Evolutionary conservation across 64 coral and sea anemone genomes (phyloP).

Genomic region (Porites lutea): DNA sequence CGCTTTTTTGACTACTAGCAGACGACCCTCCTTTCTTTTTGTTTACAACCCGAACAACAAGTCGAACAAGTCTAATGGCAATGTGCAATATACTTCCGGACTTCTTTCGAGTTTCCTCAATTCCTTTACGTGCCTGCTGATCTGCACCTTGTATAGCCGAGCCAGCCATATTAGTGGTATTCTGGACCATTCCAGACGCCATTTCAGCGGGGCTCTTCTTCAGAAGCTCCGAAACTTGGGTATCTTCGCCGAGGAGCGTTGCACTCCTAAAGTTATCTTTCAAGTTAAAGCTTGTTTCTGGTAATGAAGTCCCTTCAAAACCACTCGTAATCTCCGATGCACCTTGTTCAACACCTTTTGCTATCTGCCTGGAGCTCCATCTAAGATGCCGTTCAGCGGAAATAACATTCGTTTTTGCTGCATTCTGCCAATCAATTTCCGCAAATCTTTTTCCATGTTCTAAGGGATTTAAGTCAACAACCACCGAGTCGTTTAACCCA

Average conservation of each 20-base stretch:
- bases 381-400: conserved; percentile 20
- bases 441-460: background rate
- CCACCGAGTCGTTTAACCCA: conserved; percentile 20
- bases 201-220: conserved; percentile 17
- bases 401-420: conserved; percentile 20
- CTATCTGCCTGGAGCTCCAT: background rate
- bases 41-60: conserved; percentile 69
- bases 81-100: conserved; percentile 88
- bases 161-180: conserved; percentile 23
- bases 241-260: background rate
- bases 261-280: background rate
- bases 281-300: background rate
- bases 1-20: conserved; percentile 7
- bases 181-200: conserved; percentile 30
- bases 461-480: conserved; percentile 23
- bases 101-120: conserved; percentile 67
- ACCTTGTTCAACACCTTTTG: background rate
- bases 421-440: background rate
- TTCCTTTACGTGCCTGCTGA: conserved; percentile 63
- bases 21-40: conserved; percentile 60
- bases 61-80: conserved; percentile 78
- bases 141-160: conserved; percentile 33
- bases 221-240: background rate
- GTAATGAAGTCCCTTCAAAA: background rate
- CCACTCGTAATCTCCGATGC: background rate